Evolutionary conservation across 2,113 vertebrate species (phyloP).

Genomic region (Otocyon megalotis): DNA sequence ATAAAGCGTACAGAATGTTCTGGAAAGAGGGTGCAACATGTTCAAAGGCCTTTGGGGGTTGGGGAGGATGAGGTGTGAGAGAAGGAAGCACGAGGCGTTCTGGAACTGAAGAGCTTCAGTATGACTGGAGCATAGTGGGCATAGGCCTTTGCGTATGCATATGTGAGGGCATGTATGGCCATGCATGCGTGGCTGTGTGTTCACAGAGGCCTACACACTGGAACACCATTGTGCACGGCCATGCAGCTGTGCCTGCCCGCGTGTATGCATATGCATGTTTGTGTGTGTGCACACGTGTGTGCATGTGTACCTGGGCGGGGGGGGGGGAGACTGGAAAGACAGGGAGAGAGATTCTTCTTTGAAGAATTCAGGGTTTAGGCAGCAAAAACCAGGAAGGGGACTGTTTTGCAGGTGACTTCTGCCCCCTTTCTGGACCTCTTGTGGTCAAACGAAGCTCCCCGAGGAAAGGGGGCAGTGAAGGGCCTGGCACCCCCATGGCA

Average conservation of each 20-base stretch:
- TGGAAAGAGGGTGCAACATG: neutral
- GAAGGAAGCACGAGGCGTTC: neutral
- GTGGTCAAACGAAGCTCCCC: neutral
- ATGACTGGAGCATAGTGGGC: neutral
- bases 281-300: neutral
- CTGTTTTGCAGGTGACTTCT: neutral
- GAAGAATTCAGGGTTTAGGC: neutral
- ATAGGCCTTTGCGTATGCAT: neutral
- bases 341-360: neutral
- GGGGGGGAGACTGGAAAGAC: neutral
- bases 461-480: neutral
- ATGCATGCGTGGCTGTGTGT: neutral
- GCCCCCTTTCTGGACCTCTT: neutral
- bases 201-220: neutral
- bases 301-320: neutral
- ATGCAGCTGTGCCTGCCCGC: too few species aligned
- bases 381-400: neutral
- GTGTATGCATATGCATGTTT: neutral
- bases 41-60: neutral
- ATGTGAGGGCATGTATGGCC: accelerated
- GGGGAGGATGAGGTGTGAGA: neutral
- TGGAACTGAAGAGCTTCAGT: neutral
- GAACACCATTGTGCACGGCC: too few species aligned
- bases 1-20: neutral
- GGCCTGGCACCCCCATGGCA: neutral